A percentile compares a stretch with the other conserved stretches of the same genome.
Conservation (phyloP, 1,140 invertebrate species). For the Formica selysi region DNA sequence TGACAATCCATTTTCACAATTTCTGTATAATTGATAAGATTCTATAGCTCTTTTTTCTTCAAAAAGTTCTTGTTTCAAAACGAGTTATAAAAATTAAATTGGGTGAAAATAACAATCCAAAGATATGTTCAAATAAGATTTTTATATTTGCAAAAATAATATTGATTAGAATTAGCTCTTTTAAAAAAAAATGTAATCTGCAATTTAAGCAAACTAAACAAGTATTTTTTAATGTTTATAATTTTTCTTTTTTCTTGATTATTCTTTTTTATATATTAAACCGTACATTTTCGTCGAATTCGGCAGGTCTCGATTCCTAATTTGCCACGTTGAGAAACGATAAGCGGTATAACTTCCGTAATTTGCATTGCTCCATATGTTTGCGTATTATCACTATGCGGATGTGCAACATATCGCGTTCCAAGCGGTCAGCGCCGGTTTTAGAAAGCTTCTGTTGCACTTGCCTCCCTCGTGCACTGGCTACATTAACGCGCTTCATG, state of each 20-base stretch:
- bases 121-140: too few species aligned
- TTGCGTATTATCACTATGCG: conserved; percentile 27
- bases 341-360: conserved; percentile 1
- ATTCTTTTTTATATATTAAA: not conserved
- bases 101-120: too few species aligned
- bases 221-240: too few species aligned
- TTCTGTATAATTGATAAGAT: not conserved
- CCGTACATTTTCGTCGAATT: not conserved
- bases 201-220: too few species aligned
- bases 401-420: conserved; percentile 50
- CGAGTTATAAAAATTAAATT: too few species aligned
- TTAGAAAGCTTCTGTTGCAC: conserved; percentile 54
- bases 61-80: too few species aligned
- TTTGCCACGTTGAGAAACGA: not conserved
- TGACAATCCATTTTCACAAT: not conserved
- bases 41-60: too few species aligned
- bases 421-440: conserved; percentile 28
- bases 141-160: too few species aligned
- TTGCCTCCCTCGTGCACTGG: conserved; percentile 6
- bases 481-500: conserved; percentile 19
- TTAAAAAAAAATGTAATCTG: too few species aligned
- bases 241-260: too few species aligned
- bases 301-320: not conserved
- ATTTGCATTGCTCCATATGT: not conserved
- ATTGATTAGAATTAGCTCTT: too few species aligned